Base-by-base conservation (phyloP, 2,888 invertebrate species). In the Dynastes maya region DNA sequence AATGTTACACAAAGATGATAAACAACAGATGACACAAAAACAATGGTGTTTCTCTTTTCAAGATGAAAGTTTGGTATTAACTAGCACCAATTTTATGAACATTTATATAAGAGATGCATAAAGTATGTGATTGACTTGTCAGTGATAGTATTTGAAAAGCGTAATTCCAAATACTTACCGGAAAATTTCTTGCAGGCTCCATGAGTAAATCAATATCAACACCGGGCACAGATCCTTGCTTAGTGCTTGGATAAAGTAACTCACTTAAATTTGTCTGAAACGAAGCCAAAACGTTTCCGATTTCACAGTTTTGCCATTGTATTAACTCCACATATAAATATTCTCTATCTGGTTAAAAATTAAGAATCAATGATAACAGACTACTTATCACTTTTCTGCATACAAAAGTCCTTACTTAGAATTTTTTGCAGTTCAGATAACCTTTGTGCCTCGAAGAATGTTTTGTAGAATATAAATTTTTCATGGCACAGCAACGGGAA, bases 401-500 rank as follows among this genome's bases (percentile, higher is more conserved):
- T 8, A 1, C 2, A 11, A 22, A 22, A 64, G 22, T 51, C 90
- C 90, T 63, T 89, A 89, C 88, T 84, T 74, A 91, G 85, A 45
- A 87, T 85, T 80, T 86, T 86, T 80, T 91, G 90, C 67, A 91
- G 83, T 67, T 90, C 90, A 65, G 87, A 85, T 63, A 91, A 85
- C 58, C 89, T 88, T 65, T 87, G 86, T 45, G 89, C 88, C 11
- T 88, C 86, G 65, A 86, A 84, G 82, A 90, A 90, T 78, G 91
- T 90, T 89, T 93, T 92, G 83, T 91, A 90, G 86, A 95, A 95
- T 81, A 91, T 90, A 86, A 95, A 95, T 82, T 92, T 92, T 86
- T 95, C 94, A 87, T 93, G 91, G 86, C 92, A 93, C 67, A 91
- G 85, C 6, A 96, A 88, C 0, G 96, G 96, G 87, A 96, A 96